Evolutionary conservation across 1,140 invertebrate genomes (phyloP).

Genomic region (Spodoptera litura): DNA sequence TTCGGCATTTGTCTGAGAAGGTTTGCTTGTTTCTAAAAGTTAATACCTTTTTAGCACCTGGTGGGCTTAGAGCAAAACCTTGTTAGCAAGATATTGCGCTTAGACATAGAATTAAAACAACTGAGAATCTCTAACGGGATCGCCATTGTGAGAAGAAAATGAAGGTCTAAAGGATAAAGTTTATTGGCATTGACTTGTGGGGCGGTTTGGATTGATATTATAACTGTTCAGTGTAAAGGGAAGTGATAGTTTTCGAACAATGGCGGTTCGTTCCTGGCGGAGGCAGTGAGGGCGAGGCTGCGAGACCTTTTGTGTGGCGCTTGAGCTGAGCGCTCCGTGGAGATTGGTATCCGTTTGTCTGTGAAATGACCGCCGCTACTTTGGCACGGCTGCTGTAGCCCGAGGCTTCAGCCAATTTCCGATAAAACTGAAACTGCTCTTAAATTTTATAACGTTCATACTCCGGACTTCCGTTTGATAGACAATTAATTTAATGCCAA

Average conservation of each 20-base stretch:
- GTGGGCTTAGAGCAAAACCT: constrained; percentile 37
- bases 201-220: constrained; percentile 13
- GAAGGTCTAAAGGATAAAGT: constrained; percentile 6
- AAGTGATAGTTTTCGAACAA: constrained; percentile 42
- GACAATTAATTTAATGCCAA: constrained; percentile 8
- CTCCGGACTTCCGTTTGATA: constrained; percentile 9
- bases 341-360: constrained; percentile 39
- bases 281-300: constrained; percentile 20
- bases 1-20: neutral
- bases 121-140: neutral
- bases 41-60: constrained; percentile 37
- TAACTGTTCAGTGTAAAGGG: neutral
- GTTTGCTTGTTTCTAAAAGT: constrained; percentile 21
- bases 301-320: constrained; percentile 27
- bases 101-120: neutral
- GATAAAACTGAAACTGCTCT: constrained; percentile 40
- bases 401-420: constrained; percentile 21
- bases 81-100: constrained; percentile 10
- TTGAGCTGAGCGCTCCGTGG: constrained; percentile 27
- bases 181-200: neutral
- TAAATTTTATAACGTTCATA: constrained; percentile 21
- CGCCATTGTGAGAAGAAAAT: neutral
- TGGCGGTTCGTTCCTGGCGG: constrained; percentile 30
- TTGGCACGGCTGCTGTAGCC: constrained; percentile 8
- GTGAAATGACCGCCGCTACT: constrained; percentile 33